Evolutionary conservation across 2,113 vertebrate genomes (phyloP).

Genomic region (Lampris incognitus): DNA sequence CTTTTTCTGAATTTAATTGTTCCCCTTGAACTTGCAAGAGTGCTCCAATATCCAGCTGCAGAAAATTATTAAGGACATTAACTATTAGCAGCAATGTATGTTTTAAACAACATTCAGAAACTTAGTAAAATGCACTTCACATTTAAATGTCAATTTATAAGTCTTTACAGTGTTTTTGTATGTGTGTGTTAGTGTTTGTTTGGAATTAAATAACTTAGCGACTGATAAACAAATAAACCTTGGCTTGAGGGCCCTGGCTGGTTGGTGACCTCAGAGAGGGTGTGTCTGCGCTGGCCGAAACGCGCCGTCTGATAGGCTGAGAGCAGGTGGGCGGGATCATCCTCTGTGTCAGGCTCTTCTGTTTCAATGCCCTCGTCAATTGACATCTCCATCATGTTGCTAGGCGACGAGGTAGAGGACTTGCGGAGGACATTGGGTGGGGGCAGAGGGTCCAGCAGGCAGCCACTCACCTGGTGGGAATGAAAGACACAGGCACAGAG

Average conservation of each 20-base stretch:
- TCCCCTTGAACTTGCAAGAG: no score
- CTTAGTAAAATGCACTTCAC: no score
- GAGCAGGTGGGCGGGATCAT: constrained; percentile 88
- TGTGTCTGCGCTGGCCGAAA: constrained; percentile 92
- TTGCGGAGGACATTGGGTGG: constrained; percentile 86
- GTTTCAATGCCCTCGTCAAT: constrained; percentile 97
- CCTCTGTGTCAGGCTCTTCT: constrained; percentile 88
- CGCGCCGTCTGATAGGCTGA: constrained; percentile 89
- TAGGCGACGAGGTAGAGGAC: constrained; percentile 91
- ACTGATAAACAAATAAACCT: constrained; percentile 74
- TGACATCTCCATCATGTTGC: constrained; percentile 97
- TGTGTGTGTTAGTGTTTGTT: background rate
- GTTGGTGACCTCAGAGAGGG: constrained; percentile 95
- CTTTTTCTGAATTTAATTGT: no score
- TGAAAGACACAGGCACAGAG: background rate
- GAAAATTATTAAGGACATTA: no score
- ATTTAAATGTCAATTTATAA: no score
- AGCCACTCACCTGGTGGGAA: constrained; percentile 89
- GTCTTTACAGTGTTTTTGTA: background rate
- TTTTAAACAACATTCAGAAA: no score
- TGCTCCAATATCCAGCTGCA: no score
- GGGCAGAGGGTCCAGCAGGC: constrained; percentile 93
- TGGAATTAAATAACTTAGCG: no score
- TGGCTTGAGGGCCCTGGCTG: constrained; percentile 85
- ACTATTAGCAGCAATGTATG: no score